phyloP scores from a whole-genome alignment of 2,888 invertebrate species.

The Atrina japonica region DNA sequence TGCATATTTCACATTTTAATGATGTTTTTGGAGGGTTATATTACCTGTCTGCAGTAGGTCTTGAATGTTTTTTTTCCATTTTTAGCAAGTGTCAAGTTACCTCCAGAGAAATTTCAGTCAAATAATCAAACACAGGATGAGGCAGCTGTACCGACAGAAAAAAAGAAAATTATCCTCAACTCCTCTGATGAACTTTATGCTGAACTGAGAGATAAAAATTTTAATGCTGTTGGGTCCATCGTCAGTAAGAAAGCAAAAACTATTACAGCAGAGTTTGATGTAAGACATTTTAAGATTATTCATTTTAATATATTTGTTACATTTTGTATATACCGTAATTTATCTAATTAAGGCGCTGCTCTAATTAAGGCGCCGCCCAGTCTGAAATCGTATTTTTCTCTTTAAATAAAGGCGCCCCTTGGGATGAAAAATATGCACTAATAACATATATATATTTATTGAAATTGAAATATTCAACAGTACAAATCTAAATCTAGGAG shows the following conservation, averaged over 20 bases:
- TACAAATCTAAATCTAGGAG: too few species aligned
- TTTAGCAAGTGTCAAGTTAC: constrained; percentile 89
- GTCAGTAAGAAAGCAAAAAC: constrained; percentile 92
- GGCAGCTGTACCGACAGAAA: constrained; percentile 84
- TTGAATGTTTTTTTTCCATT: too few species aligned
- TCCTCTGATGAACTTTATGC: constrained; percentile 93
- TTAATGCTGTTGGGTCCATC: constrained; percentile 92
- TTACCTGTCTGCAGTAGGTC: too few species aligned
- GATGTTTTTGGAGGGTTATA: too few species aligned
- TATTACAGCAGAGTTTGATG: constrained; percentile 89
- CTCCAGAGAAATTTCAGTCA: constrained; percentile 90
- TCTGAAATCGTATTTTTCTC: too few species aligned
- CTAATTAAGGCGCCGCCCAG: too few species aligned
- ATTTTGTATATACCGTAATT: neutral
- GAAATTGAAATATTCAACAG: too few species aligned
- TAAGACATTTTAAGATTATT: constrained; percentile 76
- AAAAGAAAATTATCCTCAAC: constrained; percentile 88
- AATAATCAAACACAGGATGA: constrained; percentile 85
- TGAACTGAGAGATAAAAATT: constrained; percentile 95
- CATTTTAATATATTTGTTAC: neutral
- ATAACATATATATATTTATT: too few species aligned
- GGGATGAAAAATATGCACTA: too few species aligned
- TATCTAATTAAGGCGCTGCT: too few species aligned
- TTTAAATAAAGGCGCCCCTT: too few species aligned
- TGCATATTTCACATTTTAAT: too few species aligned